Conservation (phyloP, 2,113 vertebrate genomes). For the mouse (Mus musculus) region DNA sequence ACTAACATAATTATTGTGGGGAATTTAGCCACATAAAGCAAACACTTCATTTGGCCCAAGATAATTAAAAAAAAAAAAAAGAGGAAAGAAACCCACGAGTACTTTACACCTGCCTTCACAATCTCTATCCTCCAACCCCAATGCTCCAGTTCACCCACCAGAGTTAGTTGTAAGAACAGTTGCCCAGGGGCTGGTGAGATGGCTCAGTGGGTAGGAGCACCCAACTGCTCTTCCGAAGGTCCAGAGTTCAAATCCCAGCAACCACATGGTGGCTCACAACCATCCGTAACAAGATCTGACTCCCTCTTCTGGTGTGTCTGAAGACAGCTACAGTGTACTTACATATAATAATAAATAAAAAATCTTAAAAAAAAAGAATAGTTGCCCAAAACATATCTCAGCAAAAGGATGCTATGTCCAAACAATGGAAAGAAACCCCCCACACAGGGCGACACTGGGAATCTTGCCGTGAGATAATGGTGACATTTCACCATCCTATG, state of each 20-base stretch:
- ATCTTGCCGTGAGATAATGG: not conserved
- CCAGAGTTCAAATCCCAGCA: no score
- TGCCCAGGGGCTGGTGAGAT: not conserved
- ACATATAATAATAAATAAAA: no score
- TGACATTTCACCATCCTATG: constrained; percentile 8
- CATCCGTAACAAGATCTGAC: no score
- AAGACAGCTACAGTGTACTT: no score
- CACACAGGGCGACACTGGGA: not conserved
- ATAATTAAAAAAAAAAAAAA: constrained; percentile 64
- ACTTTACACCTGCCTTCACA: not conserved
- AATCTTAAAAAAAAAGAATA: not conserved
- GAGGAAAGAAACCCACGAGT: not conserved
- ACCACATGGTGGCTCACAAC: no score
- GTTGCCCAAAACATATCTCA: not conserved
- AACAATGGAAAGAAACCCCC: not conserved
- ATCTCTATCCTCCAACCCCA: not conserved
- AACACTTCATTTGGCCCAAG: constrained; percentile 72
- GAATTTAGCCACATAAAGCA: constrained; percentile 69
- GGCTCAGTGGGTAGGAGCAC: no score
- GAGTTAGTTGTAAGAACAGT: not conserved
- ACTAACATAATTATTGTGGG: constrained; percentile 64
- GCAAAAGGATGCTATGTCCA: not conserved
- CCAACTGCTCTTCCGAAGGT: no score
- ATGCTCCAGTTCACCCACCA: not conserved
- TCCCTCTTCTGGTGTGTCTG: no score